Conservation (phyloP, 2,888 invertebrate species). For the Apocheima hispidaria region DNA sequence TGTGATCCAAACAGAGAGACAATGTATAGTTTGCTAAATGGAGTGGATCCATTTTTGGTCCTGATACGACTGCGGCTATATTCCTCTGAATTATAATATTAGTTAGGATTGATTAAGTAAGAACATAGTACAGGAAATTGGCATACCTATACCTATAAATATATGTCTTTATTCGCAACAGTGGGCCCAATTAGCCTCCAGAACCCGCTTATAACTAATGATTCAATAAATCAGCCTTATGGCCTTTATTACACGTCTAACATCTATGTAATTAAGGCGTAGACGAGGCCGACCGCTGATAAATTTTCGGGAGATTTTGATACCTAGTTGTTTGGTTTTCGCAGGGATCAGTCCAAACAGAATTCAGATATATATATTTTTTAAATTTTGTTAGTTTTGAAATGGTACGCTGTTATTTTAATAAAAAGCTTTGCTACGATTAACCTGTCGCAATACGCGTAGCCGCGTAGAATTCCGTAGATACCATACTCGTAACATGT, state of each 20-base stretch:
- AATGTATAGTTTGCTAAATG: no score
- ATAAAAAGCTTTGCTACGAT: background rate
- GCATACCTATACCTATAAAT: constrained; percentile 18
- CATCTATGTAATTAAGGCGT: constrained; percentile 78
- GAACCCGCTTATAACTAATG: constrained; percentile 79
- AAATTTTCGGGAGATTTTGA: constrained; percentile 62
- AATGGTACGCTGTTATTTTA: background rate
- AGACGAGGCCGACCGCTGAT: constrained; percentile 58
- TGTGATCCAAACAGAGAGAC: no score
- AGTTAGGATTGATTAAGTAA: no score
- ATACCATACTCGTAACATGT: background rate
- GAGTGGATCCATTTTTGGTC: no score
- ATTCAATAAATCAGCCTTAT: constrained; percentile 80
- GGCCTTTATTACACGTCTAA: constrained; percentile 81
- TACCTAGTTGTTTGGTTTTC: constrained; percentile 23
- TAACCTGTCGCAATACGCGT: background rate
- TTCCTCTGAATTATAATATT: no score
- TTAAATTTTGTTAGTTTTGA: no score
- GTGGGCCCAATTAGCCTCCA: constrained; percentile 67
- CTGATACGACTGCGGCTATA: no score
- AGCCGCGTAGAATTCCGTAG: background rate
- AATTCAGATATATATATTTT: no score
- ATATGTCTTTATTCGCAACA: constrained; percentile 50
- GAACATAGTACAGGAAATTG: background rate
- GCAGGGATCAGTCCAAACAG: background rate